Base-by-base conservation (phyloP, 2,888 invertebrate genomes). In the Mesoligia furuncula region DNA sequence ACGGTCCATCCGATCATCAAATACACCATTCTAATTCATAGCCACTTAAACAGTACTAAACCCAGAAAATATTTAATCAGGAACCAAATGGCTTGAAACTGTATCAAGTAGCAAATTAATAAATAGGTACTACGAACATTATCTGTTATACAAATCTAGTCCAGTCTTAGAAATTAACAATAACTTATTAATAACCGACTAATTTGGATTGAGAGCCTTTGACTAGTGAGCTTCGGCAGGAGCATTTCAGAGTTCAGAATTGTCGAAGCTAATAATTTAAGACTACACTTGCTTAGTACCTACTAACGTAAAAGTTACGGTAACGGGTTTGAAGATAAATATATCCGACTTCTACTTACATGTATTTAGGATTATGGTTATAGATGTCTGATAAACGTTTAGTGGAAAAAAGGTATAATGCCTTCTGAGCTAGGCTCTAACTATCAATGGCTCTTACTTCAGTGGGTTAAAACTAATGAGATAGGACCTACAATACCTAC, bases 21-120 rank as follows among this genome's bases (percentile, higher is more conserved):
- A 57, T 0, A 17, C 11, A 20, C 27, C 2, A n/a, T 65, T 75
- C 11, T n/a, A 20, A 39, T 20, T 48, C 57, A 48, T 57, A 59
- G 2, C 42, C 4, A 45, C 9, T 54, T 36, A 27, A 59, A 51
- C 27, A 36, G 17, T 20, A 45, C 24, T n/a, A 8, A 72, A 48
- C 24, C 5, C 20, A 31, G 27, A 67, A 17, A 73, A 79, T 66
- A 67, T 64, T 67, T 64, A 54, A 68, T 39, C 31, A 15, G 17
- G 11, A 11, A 57, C 13, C 15, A 48, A 67, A 67, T 6, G 1
- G 20, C 45, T 59, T 15, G 15, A 74, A 61, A 36, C 27, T 67
- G 39, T 45, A 62, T 15, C 3, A 66, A 31, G 42, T 1, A 9
- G n/a, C 31, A 31, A 27, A 67, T 67, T 36, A 73, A 66, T 73